Evolutionary conservation across 2,888 invertebrate species (phyloP), one percentile per base, ranked within the genome.

Genomic region (Adineta ricciae): DNA sequence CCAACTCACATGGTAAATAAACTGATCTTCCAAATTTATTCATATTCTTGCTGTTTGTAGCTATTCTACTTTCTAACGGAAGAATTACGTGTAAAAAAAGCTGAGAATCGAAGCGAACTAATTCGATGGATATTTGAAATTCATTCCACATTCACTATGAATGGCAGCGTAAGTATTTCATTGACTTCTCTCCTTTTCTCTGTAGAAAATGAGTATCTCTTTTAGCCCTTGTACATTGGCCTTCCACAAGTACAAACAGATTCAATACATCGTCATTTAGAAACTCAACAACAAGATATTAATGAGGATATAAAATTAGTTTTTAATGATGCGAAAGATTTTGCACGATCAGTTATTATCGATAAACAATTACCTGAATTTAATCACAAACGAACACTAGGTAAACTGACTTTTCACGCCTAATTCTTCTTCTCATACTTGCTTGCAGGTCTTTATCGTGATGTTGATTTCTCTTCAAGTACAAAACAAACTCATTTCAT

Each of bases 81-180:
- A 78, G 78, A 78, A 78, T 41, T 78, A 14, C 78, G 78, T 41
- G 7, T 41, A 41, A 38, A 24, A n/a, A 78, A 78, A 78, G 41
- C 78, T 24, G 78, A 78, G 11, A 78, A 41, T 36, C 64, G 64
- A 41, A 78, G 14, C 78, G 78, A 78, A 78, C n/a, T 41, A 41
- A 41, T 78, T 41, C 78, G 78, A 41, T 78, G 78, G 78, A 78
- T 78, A 78, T 78, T 78, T 78, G 78, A 78, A 78, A 78, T 78
- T 78, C 78, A 78, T 78, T 78, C 78, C 78, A 78, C 78, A 78
- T 78, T 78, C 41, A 78, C 78, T 38, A 78, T 78, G 78, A 78
- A 78, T 78, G 78, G 78, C 38, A 78, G 78, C n/a, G 78, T 78
- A 78, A 9, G 56, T 50, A 64, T 56, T 56, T 9, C 9, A 56